A percentile compares a stretch with the other conserved stretches of the same genome.
Evolutionary conservation across 2,888 invertebrate species (phyloP).

Genomic region (Megalurothrips usitatus): DNA sequence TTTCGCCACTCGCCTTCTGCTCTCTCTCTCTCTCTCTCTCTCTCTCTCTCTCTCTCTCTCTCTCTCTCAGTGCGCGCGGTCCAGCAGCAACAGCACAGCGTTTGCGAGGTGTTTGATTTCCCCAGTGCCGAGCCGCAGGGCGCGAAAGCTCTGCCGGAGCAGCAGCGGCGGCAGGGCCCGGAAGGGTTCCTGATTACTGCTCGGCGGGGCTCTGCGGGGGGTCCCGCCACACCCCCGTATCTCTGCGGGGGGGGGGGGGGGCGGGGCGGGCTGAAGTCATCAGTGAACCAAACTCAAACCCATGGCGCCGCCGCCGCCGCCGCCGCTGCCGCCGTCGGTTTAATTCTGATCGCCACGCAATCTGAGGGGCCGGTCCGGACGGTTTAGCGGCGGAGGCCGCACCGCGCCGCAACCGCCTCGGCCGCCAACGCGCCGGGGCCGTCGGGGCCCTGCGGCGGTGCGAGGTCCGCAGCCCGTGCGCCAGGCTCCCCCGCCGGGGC

Average conservation of each 20-base stretch:
- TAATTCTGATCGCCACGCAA: constrained; percentile 16
- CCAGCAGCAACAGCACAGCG: background rate
- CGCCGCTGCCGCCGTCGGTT: background rate
- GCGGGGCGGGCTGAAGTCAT: background rate
- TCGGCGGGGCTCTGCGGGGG: background rate
- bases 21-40: no score
- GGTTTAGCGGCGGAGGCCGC: background rate
- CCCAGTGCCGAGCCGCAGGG: background rate
- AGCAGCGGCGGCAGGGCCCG: background rate
- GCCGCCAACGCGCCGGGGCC: no score
- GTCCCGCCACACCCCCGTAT: no score
- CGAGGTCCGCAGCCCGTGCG: no score
- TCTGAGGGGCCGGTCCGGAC: background rate
- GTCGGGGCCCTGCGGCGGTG: no score
- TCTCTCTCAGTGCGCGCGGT: no score
- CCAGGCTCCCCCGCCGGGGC: no score
- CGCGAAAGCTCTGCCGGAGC: background rate
- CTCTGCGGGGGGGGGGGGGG: background rate
- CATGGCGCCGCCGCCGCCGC: background rate
- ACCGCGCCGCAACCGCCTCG: background rate
- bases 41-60: no score
- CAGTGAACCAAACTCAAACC: background rate
- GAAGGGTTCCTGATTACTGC: background rate
- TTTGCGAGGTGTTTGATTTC: constrained; percentile 21
- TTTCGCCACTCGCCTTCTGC: no score